Evolutionary conservation across 2,113 vertebrate genomes (phyloP).

Genomic region (Gallinago undulata): DNA sequence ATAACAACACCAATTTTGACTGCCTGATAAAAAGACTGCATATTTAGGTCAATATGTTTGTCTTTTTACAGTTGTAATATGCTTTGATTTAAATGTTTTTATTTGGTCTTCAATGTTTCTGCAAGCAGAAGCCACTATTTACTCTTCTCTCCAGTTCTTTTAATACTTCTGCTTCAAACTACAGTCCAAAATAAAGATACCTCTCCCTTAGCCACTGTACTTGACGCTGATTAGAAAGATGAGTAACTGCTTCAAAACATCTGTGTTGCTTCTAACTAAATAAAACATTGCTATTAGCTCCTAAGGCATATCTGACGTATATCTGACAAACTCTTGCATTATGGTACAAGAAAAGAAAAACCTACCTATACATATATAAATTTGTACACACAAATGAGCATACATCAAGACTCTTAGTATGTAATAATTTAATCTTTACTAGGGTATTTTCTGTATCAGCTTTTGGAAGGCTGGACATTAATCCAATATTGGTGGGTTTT

Average conservation of each 20-base stretch:
- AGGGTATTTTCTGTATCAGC: neutral
- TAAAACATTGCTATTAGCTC: neutral
- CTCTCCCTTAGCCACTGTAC: neutral
- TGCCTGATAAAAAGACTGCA: neutral
- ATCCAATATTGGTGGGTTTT: neutral
- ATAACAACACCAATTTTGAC: neutral
- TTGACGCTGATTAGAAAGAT: neutral
- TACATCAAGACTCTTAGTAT: neutral
- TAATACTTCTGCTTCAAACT: neutral
- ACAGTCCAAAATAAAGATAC: neutral
- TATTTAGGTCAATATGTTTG: neutral
- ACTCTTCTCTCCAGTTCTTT: neutral
- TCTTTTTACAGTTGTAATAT: neutral
- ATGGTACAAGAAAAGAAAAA: neutral
- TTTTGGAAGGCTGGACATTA: neutral
- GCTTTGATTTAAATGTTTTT: neutral
- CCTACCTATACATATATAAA: neutral
- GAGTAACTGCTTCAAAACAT: neutral
- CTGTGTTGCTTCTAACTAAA: neutral
- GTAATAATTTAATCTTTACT: neutral
- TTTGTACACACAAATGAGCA: neutral
- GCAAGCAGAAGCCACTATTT: neutral
- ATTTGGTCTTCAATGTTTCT: neutral
- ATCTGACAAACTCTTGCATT: neutral
- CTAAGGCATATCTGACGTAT: neutral